Evolutionary conservation across 2,888 invertebrate species (phyloP), one percentile per base, ranked within the genome.

Genomic region (Alviniconcha strummeri): DNA sequence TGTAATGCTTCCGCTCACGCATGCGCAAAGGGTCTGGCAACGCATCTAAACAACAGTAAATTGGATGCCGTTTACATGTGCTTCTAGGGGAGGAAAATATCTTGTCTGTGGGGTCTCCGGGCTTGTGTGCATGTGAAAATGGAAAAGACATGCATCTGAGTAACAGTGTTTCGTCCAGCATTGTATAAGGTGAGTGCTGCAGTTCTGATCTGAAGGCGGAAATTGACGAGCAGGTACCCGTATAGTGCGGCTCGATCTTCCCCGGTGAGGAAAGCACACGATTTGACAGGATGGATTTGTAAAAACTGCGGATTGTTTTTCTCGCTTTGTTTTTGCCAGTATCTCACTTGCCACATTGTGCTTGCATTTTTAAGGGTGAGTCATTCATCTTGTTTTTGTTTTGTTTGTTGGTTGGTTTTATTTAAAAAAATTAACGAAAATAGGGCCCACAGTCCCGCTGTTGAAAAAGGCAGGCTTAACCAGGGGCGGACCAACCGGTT

Each of bases 11-110:
- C 81, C 85, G 81, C 52, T 57, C 71, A 19, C 84, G 84, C 86
- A 85, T 84, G 86, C 86, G 86, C 84, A 60, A 19, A 69, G 57
- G 56, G 36, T 82, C 81, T 88, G 89, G 90, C 88, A 89, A 90
- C 90, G 89, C 88, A 85, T 85, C 86, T 83, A 88, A 89, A 89
- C 89, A 90, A 88, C 85, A 82, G 85, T 84, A 87, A 85, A 84
- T 86, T 82, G 77, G 52, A 8, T 9, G 36, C 1, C 8, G 17
- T 69, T 15, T 57, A 64, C 76, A 56, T 76, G 76, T 64, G 55
- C 55, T 69, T 55, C 5, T 17, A 77, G 77, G 56, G 54, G 57
- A 13, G 17, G 67, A 9, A 5, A 55, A 13, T 54, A 11, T 13
- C 11, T 78, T 54, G 13, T n/a, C 55, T 17, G 7, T 15, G 13